Evolutionary conservation across 2,888 invertebrate genomes (phyloP), one percentile per base, ranked within the genome.

Genomic region (Cephus nigrinus): DNA sequence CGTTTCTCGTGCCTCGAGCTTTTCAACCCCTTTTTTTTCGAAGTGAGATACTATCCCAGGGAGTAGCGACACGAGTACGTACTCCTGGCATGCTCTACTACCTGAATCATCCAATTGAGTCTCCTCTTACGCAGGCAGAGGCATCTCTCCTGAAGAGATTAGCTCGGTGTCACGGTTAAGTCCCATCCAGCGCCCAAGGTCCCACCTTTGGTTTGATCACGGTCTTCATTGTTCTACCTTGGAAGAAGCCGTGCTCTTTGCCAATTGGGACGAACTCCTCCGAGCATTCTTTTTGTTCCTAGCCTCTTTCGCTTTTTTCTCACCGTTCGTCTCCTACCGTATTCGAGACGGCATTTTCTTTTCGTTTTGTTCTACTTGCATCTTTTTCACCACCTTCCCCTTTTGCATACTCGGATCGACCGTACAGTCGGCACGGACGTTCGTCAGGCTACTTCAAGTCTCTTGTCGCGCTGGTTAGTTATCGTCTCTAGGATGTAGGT

Each of bases 31-130:
- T 23, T 55, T 55, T 55, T 55, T 55, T 55, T 23, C 55, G 23
- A 23, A 55, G 55, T 55, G 55, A 55, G 55, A 23, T 55, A 23
- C 55, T 55, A 55, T 55, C 55, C 55, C 23, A 23, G 55, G 55
- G 23, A 55, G 55, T 23, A 55, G 55, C 23, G 55, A 55, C 23
- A 55, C 55, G 55, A 55, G 55, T 55, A 55, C 55, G 55, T 55
- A 82, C 80, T 81, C 81, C 82, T 81, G 71, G 80, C 81, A 84
- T 82, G 82, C 81, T 80, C 82, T 83, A 85, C 85, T 83, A 85
- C 85, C 85, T 80, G 86, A 86, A 86, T 86, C 86, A 83, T 86
- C 84, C 85, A 83, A 83, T 86, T 86, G 85, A 84, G 78, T 77
- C 74, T 69, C 72, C 75, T 68, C 80, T 74, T 55, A 55, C 55